These are phyloP conservation scores for Anoura caudifer DNA, from an alignment of 2,113 vertebrate genomes.

Conservation along the genomic window DNA sequence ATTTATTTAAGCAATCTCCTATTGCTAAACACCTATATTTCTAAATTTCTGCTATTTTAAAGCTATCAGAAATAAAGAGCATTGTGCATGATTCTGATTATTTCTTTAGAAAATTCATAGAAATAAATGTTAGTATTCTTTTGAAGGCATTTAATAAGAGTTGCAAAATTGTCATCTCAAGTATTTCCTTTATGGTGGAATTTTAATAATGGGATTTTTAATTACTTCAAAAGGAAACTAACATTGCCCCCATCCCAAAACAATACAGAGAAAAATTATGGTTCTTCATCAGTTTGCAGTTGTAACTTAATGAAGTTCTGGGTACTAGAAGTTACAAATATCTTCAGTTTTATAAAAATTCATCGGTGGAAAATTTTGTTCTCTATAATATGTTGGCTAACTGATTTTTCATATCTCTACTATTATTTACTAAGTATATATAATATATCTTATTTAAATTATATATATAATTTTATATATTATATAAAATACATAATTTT, in stretches of 20 bases:
- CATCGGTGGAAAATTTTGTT: neutral
- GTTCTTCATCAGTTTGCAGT: neutral
- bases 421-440: neutral
- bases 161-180: neutral
- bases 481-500: no score
- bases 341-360: neutral
- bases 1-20: neutral
- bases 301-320: neutral
- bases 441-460: no score
- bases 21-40: neutral
- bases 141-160: conserved; percentile 11
- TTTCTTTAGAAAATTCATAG: conserved; percentile 32
- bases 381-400: neutral
- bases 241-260: neutral
- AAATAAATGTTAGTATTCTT: neutral
- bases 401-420: neutral
- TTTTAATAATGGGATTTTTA: neutral
- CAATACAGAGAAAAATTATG: neutral
- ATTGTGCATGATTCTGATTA: neutral
- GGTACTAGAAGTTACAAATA: neutral
- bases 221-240: conserved; percentile 2
- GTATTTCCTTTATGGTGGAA: neutral
- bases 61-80: neutral
- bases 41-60: conserved; percentile 25
- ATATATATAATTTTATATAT: no score